Conservation (phyloP, 1,140 invertebrate species). For the Drosophila santomea region DNA sequence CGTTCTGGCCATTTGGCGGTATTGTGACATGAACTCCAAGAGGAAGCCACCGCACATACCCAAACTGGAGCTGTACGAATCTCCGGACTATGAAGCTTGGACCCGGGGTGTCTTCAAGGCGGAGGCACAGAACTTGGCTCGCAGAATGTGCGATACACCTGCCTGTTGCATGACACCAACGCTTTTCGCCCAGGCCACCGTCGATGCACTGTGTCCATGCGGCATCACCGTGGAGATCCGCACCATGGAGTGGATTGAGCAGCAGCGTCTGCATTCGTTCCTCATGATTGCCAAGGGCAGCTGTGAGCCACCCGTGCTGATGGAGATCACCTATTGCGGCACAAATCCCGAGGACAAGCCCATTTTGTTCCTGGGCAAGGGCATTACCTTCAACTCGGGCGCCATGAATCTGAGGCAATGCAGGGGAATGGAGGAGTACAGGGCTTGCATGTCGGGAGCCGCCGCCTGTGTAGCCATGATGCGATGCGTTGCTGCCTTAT, state of each 20-base stretch:
- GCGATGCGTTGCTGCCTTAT: slow-evolving; percentile 62
- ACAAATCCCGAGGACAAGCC: slow-evolving; percentile 84
- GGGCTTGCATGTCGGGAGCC: slow-evolving; percentile 91
- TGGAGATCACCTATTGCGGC: slow-evolving; percentile 88
- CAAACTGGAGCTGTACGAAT: slow-evolving; percentile 84
- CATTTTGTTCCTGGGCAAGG: slow-evolving; percentile 91
- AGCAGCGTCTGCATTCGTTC: slow-evolving; percentile 90
- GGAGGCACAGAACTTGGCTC: slow-evolving; percentile 93
- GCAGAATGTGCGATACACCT: slow-evolving; percentile 91
- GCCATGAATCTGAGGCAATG: slow-evolving; percentile 91
- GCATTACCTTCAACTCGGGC: slow-evolving; percentile 94
- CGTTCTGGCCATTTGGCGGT: slow-evolving; percentile 87
- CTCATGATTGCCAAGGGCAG: slow-evolving; percentile 92
- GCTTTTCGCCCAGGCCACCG: slow-evolving; percentile 89
- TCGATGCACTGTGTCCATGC: slow-evolving; percentile 85
- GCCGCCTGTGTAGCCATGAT: slow-evolving; percentile 70
- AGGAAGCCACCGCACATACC: slow-evolving; percentile 85
- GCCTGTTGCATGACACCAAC: slow-evolving; percentile 94
- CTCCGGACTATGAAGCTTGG: slow-evolving; percentile 87
- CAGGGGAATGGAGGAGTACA: slow-evolving; percentile 92
- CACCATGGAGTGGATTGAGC: slow-evolving; percentile 89
- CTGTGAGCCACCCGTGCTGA: slow-evolving; percentile 88
- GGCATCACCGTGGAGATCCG: slow-evolving; percentile 88
- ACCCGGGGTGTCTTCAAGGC: slow-evolving; percentile 89
- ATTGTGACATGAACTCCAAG: slow-evolving; percentile 87